Evolutionary conservation across 1,140 invertebrate species (phyloP).

Genomic region (Trichogramma pretiosum): DNA sequence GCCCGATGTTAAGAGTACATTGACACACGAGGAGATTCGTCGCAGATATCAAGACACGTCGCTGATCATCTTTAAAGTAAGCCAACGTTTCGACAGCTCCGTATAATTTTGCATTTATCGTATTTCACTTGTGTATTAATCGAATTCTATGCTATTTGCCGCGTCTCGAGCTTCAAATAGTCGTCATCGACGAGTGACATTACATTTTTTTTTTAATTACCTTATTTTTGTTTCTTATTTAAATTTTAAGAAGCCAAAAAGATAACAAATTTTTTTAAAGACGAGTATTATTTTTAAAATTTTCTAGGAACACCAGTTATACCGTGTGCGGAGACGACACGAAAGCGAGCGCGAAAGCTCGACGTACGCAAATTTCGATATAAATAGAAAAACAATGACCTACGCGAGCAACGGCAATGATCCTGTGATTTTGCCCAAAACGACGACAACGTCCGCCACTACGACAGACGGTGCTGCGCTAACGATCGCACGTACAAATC

Average conservation of each 20-base stretch:
- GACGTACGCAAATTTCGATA: conserved; percentile 39
- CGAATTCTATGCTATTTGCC: too few species aligned
- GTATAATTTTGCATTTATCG: too few species aligned
- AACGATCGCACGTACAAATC: conserved; percentile 6
- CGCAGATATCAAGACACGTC: conserved; percentile 38
- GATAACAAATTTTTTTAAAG: too few species aligned
- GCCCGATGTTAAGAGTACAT: conserved; percentile 23
- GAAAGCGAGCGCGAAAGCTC: conserved; percentile 20
- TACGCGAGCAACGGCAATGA: conserved; percentile 44
- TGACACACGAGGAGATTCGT: conserved; percentile 31
- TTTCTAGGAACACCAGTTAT: conserved; percentile 33
- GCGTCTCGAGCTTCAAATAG: neutral
- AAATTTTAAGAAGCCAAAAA: neutral
- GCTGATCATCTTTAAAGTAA: conserved; percentile 37
- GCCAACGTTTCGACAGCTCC: neutral
- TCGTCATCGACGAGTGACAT: neutral
- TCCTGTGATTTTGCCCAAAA: conserved; percentile 37
- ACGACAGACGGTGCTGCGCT: too few species aligned
- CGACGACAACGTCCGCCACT: too few species aligned
- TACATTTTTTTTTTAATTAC: neutral
- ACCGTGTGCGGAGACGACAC: neutral
- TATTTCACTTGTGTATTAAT: too few species aligned
- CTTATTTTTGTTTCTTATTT: neutral
- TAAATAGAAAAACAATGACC: conserved; percentile 35
- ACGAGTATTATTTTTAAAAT: too few species aligned